Conservation (phyloP, 2,113 vertebrate species). For the Scortum barcoo region DNA sequence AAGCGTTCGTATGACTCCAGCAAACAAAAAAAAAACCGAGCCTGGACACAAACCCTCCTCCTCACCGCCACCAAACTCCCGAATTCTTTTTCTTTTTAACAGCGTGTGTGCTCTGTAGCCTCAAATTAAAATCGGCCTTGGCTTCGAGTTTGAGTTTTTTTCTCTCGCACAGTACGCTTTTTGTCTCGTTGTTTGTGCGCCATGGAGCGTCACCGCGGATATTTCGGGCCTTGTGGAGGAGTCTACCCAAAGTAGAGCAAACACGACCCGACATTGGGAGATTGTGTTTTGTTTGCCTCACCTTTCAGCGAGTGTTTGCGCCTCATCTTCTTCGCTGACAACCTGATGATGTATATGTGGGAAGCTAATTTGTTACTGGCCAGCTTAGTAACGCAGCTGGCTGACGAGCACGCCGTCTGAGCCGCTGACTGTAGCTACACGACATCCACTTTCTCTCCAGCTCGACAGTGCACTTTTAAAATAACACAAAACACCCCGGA, state of each 20-base stretch:
- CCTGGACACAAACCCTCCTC: conserved; percentile 28
- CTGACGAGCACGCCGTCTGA: conserved; percentile 4
- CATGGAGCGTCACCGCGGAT: conserved; percentile 57
- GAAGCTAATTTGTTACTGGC: conserved; percentile 48
- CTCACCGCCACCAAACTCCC: conserved; percentile 45
- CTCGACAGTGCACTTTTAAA: conserved; percentile 20
- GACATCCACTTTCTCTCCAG: conserved; percentile 21
- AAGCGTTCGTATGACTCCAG: conserved; percentile 60
- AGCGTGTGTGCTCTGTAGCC: conserved; percentile 43
- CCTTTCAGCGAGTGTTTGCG: conserved; percentile 49
- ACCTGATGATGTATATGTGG: conserved; percentile 42
- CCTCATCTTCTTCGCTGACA: conserved; percentile 44
- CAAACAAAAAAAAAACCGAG: conserved; percentile 61
- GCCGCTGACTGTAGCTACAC: conserved; percentile 9
- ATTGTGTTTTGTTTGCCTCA: conserved; percentile 65
- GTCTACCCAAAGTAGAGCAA: conserved; percentile 57
- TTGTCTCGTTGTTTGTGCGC: conserved; percentile 63
- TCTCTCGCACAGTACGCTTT: conserved; percentile 47
- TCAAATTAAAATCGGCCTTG: conserved; percentile 62
- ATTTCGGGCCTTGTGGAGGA: conserved; percentile 71
- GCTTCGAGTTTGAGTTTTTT: conserved; percentile 42
- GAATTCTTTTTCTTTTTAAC: conserved; percentile 27
- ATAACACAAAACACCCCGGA: conserved; percentile 25
- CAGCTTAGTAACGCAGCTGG: conserved; percentile 12
- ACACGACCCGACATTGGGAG: conserved; percentile 37